Percentiles rank a stretch among this genome's conserved stretches.
These are phyloP conservation scores for Branchinecta sandiegonensis DNA, from an alignment of 2,888 invertebrate genomes.

Conservation along the genomic window DNA sequence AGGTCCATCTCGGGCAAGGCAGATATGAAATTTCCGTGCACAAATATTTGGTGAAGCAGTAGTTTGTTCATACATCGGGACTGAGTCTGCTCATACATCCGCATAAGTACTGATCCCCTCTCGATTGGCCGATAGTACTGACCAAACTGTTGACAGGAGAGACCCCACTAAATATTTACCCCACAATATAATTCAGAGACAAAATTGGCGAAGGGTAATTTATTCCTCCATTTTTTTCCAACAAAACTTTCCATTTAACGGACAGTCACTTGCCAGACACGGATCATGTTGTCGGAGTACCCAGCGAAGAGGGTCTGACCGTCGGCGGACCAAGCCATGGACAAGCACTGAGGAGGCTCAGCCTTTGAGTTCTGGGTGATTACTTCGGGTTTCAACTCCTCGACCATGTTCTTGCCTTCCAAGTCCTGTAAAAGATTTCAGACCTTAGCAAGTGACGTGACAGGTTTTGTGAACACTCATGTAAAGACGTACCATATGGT, in stretches of 20 bases:
- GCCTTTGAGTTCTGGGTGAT: constrained; percentile 52
- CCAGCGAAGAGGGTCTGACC: constrained; percentile 98
- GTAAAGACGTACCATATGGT: no score
- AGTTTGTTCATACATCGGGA: no score
- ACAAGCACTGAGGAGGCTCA: constrained; percentile 88
- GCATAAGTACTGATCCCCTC: no score
- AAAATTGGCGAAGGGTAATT: background rate
- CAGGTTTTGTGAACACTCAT: no score
- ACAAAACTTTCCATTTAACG: constrained; percentile 21
- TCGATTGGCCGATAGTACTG: no score
- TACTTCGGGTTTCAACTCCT: constrained; percentile 93
- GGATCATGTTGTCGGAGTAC: constrained; percentile 92
- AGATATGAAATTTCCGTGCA: no score
- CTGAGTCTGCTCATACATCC: no score
- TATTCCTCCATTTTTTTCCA: constrained; percentile 3
- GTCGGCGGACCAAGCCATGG: constrained; percentile 96
- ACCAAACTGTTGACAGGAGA: no score
- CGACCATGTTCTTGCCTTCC: constrained; percentile 98
- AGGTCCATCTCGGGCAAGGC: no score
- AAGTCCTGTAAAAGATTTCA: constrained; percentile 51
- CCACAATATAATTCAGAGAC: background rate
- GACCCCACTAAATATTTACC: no score
- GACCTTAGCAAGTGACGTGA: constrained; percentile 31
- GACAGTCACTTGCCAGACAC: constrained; percentile 84
- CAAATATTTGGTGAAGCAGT: no score